phyloP scores from a whole-genome alignment of 2,888 invertebrate species.

The Silvanus unidentatus region DNA sequence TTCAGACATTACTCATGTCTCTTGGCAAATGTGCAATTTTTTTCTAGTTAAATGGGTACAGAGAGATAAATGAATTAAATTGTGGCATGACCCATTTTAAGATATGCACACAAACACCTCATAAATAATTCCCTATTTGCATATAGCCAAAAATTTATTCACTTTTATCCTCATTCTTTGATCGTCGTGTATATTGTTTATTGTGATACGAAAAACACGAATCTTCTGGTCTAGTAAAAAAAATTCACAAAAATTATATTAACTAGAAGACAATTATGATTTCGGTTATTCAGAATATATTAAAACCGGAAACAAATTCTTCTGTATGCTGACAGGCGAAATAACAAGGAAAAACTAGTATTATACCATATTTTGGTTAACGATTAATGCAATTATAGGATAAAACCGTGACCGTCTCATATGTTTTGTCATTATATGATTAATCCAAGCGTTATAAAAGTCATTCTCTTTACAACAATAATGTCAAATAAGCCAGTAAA shows the following conservation, averaged over 20 bases:
- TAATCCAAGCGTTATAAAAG: conserved; percentile 1
- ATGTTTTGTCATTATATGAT: conserved; percentile 1
- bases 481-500: no score
- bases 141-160: no score
- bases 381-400: conserved; percentile 2
- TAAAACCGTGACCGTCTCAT: conserved; percentile 1
- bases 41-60: background rate
- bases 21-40: conserved; percentile 3
- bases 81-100: background rate
- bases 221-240: no score
- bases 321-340: background rate
- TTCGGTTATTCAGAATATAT: no score
- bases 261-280: no score
- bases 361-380: background rate
- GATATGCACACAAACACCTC: background rate
- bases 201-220: no score
- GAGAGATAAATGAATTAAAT: conserved; percentile 1
- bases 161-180: no score
- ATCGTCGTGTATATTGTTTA: no score
- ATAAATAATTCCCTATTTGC: no score
- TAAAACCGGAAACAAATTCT: background rate
- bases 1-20: conserved; percentile 2
- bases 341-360: background rate
- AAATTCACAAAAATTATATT: no score
- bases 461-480: no score